Base-by-base conservation (phyloP, 2,797 vertebrate genomes). In the Australoheros facetus region DNA sequence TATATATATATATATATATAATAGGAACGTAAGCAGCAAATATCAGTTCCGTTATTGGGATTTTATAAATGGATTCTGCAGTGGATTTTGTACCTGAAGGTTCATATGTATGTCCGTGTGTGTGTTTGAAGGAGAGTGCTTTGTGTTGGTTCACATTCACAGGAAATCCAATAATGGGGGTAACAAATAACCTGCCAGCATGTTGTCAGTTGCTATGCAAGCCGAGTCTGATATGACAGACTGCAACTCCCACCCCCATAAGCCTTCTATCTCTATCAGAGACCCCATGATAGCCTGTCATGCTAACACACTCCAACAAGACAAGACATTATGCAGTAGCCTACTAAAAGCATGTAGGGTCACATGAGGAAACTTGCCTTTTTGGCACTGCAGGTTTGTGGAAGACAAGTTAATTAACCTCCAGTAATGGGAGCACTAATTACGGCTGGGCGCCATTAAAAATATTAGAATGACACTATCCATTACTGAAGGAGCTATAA, bases 161-260 rank as follows among this genome's bases (percentile, higher is more conserved):
- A 54, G 80, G 69, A 58, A 85, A 90, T 87, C 80, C 32, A 89
- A 87, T 89, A 86, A 89, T 58, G 70, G 51, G 58, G 72, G 30
- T 19, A 77, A 86, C 71, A 34, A 76, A 88, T 80, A 91, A 78
- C 78, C 85, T 76, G 45, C 48, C 34, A 42, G 42, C 16, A 73
- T 76, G 79, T 81, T 75, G 84, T 84, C 89, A 56, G 91, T 94
- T 94, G 93, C 92, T 90, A 92, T 91, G 92, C 88, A 92, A 89
- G 88, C 73, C 11, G 13, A 78, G 80, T 88, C 76, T 80, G 77
- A 86, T 73, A 34, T 75, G 82, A 87, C 79, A 81, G 83, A 82
- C 81, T 37, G 84, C 79, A 75, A 78, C 51, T 81, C 80, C 81
- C 78, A 84, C 85, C 87, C 81, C 87, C 88, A 37, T 81, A 78